A percentile compares a stretch with the other conserved stretches of the same genome.
Evolutionary conservation across 2,797 vertebrate genomes (phyloP).

Genomic region (Enteromius afrohamiltoni): DNA sequence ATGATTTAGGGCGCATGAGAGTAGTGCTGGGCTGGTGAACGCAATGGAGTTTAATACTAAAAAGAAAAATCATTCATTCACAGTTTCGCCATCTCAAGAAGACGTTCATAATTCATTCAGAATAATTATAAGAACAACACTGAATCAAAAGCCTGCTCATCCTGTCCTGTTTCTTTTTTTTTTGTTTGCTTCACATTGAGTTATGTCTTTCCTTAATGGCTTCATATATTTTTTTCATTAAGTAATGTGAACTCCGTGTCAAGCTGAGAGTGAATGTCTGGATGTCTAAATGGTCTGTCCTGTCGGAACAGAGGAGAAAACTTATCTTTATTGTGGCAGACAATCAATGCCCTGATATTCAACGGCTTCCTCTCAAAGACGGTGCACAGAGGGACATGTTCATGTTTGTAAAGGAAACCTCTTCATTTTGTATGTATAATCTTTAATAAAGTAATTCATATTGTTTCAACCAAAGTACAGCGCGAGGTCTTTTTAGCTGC

Average conservation of each 20-base stretch:
- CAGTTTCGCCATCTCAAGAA: conserved; percentile 1
- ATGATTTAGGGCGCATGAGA: conserved; percentile 4
- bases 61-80: not conserved
- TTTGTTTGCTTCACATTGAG: conserved; percentile 14
- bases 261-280: not conserved
- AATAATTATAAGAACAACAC: conserved; percentile 17
- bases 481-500: not conserved
- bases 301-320: conserved; percentile 32
- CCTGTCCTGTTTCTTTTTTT: not conserved
- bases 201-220: conserved; percentile 32
- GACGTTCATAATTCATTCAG: conserved; percentile 7
- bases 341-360: conserved; percentile 50
- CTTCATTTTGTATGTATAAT: conserved; percentile 54
- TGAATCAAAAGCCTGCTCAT: not conserved
- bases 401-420: conserved; percentile 53
- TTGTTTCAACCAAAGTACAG: conserved; percentile 41
- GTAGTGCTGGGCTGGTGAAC: not conserved
- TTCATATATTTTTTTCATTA: conserved; percentile 9
- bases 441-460: conserved; percentile 59
- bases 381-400: conserved; percentile 36
- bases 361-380: conserved; percentile 33
- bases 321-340: conserved; percentile 45
- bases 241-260: not conserved
- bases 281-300: conserved; percentile 56
- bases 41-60: not conserved